Percentiles rank a stretch among this genome's conserved stretches.
Conservation (phyloP, 2,113 vertebrate genomes). For the Sialia sialis region DNA sequence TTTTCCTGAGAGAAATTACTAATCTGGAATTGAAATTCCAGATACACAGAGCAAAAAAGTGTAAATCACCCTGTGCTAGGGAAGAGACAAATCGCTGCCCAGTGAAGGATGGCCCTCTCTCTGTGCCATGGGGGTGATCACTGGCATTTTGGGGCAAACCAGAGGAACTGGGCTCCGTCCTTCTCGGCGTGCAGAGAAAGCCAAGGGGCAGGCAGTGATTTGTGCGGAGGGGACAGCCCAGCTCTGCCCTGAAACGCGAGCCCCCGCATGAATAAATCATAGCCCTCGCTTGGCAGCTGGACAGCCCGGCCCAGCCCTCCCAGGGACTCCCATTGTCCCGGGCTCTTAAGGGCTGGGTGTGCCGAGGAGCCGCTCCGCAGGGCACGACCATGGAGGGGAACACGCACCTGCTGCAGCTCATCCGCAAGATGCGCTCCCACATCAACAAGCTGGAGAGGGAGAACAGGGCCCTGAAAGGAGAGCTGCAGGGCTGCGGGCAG, state of each 20-base stretch:
- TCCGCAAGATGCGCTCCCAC: conserved; percentile 84
- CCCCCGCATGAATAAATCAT: conserved; percentile 88
- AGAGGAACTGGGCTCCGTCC: background rate
- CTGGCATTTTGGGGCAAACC: background rate
- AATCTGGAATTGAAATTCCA: background rate
- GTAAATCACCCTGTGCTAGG: background rate
- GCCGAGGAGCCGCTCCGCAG: background rate
- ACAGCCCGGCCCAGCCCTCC: conserved; percentile 31
- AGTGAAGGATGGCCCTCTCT: background rate
- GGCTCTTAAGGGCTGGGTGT: background rate
- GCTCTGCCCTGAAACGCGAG: conserved; percentile 78
- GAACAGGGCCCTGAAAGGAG: conserved; percentile 78
- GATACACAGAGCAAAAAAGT: background rate
- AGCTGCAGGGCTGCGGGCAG: conserved; percentile 34
- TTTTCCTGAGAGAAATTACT: background rate
- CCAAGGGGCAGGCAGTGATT: background rate
- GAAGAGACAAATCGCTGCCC: background rate
- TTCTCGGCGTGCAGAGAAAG: background rate
- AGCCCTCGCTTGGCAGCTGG: conserved; percentile 43
- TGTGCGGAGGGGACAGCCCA: background rate
- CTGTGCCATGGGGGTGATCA: accelerated
- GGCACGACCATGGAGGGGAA: conserved; percentile 78
- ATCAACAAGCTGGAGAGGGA: conserved; percentile 85
- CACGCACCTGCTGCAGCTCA: conserved; percentile 74
- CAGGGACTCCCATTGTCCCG: conserved; percentile 54